phyloP scores from a whole-genome alignment of 2,888 invertebrate species.

The Calliphora vomitoria region DNA sequence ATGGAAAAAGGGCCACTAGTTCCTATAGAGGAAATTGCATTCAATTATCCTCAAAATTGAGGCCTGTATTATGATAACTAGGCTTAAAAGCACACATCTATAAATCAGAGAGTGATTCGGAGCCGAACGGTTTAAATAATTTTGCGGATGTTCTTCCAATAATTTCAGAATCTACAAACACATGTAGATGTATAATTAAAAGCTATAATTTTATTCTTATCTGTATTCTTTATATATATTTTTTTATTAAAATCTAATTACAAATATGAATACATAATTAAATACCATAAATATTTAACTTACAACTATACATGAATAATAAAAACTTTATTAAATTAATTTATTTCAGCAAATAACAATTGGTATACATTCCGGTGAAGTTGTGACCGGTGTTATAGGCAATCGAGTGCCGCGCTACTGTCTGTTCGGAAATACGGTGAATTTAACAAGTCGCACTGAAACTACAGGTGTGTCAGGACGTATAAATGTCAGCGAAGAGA shows the following conservation, averaged over 20 bases:
- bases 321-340: slow-evolving; percentile 1
- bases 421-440: slow-evolving; percentile 97
- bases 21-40: too few relatives aligned
- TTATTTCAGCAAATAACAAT: slow-evolving; percentile 93
- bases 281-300: neutral
- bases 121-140: too few relatives aligned
- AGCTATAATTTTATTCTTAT: too few relatives aligned
- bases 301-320: neutral
- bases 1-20: too few relatives aligned
- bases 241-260: neutral
- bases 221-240: neutral
- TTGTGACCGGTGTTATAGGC: slow-evolving; percentile 97
- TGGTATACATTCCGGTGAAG: slow-evolving; percentile 97
- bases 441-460: slow-evolving; percentile 96
- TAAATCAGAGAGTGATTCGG: too few relatives aligned
- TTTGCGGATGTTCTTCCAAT: too few relatives aligned
- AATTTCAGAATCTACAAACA: too few relatives aligned
- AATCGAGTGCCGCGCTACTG: slow-evolving; percentile 97
- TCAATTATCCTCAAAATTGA: too few relatives aligned
- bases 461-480: slow-evolving; percentile 95
- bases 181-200: too few relatives aligned
- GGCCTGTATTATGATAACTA: too few relatives aligned
- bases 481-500: slow-evolving; percentile 96
- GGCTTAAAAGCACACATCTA: too few relatives aligned
- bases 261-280: neutral